These are phyloP conservation scores for Oreochromis niloticus DNA, from an alignment of 2,113 vertebrate genomes.

Conservation along the genomic window DNA sequence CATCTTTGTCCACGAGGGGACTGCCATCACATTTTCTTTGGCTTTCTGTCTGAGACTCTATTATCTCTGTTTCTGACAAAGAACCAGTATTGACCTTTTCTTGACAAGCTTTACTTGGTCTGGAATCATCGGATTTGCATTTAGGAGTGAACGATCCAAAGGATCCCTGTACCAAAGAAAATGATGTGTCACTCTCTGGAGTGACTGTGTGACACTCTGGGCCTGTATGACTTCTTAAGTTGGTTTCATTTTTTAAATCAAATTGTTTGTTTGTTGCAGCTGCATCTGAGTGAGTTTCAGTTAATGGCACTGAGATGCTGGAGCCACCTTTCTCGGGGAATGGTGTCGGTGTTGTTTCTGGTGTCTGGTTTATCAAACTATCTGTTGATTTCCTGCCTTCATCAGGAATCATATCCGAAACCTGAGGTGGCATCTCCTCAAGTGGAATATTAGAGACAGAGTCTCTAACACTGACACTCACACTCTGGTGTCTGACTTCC, in stretches of 20 bases:
- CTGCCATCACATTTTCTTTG: slow-evolving; percentile 8
- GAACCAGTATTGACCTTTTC: slow-evolving; percentile 3
- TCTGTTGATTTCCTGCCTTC: not conserved
- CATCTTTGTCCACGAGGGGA: slow-evolving; percentile 1
- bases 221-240: slow-evolving; percentile 12
- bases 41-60: not conserved
- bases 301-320: not conserved
- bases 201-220: slow-evolving; percentile 13
- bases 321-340: not conserved
- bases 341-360: not conserved
- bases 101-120: not conserved
- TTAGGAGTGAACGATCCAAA: slow-evolving; percentile 71
- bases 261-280: not conserved
- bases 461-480: slow-evolving; percentile 50
- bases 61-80: slow-evolving; percentile 8
- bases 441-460: slow-evolving; percentile 67
- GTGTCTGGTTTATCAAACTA: slow-evolving; percentile 20
- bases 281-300: not conserved
- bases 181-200: slow-evolving; percentile 19
- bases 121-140: slow-evolving; percentile 44
- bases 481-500: slow-evolving; percentile 54
- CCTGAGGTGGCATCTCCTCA: slow-evolving; percentile 33
- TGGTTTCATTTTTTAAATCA: not conserved
- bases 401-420: not conserved
- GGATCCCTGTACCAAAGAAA: slow-evolving; percentile 66